These are phyloP conservation scores for Periophthalmus magnuspinnatus DNA, from an alignment of 2,797 vertebrate genomes.

Conservation along the genomic window DNA sequence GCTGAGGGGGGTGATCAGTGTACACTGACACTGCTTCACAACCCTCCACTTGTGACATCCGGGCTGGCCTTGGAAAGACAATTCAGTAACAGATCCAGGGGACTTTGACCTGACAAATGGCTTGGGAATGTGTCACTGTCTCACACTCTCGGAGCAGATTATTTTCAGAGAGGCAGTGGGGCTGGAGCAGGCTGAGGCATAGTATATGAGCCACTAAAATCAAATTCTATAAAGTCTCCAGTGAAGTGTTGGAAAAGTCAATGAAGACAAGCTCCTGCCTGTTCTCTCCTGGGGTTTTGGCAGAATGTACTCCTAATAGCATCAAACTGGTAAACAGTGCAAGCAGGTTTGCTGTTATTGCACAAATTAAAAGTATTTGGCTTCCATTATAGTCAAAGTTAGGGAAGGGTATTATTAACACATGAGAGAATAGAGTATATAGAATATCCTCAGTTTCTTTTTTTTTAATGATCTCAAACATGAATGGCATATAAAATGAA, in stretches of 20 bases:
- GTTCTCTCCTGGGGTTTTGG: conserved; percentile 22
- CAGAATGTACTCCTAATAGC: conserved; percentile 13
- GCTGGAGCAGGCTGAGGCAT: conserved; percentile 37
- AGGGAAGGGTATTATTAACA: no score
- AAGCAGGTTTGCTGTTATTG: not conserved
- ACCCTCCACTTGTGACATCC: not conserved
- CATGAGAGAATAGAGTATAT: no score
- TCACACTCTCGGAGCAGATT: not conserved
- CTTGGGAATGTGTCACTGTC: conserved; percentile 32
- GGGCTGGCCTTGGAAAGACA: conserved; percentile 7
- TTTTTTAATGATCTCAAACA: no score
- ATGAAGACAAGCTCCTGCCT: conserved; percentile 37
- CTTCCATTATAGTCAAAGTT: not conserved
- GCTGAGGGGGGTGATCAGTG: not conserved
- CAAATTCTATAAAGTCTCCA: conserved; percentile 21
- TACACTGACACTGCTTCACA: not conserved
- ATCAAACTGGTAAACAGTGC: conserved; percentile 18
- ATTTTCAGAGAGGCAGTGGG: conserved; percentile 23
- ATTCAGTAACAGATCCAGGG: conserved; percentile 8
- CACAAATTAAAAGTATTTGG: not conserved
- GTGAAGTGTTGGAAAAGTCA: conserved; percentile 27
- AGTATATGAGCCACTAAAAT: conserved; percentile 34
- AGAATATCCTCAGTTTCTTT: no score
- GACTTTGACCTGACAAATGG: conserved; percentile 17
- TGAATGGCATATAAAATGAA: no score